Evolutionary conservation across 2,888 invertebrate species (phyloP).

Genomic region (Nephrotoma flavescens): DNA sequence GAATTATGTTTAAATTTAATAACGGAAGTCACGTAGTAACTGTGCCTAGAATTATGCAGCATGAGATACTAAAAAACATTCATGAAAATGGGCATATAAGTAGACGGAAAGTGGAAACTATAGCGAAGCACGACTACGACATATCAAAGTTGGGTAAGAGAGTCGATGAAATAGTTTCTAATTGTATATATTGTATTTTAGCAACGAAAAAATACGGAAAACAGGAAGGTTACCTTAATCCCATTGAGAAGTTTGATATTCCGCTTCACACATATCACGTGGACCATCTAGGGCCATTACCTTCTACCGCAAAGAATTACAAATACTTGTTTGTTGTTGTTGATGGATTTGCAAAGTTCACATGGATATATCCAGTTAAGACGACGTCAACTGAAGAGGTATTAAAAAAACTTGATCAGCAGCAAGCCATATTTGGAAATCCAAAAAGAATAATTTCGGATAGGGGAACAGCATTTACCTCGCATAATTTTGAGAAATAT

Average conservation of each 20-base stretch:
- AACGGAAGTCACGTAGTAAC: neutral
- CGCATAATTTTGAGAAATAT: neutral
- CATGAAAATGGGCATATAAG: neutral
- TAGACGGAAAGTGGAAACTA: neutral
- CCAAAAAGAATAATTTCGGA: neutral
- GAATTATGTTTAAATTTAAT: neutral
- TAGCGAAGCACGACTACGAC: neutral
- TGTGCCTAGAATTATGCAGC: no score
- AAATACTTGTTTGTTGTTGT: neutral
- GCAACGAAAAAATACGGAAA: neutral
- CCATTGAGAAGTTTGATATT: neutral
- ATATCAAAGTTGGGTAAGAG: neutral
- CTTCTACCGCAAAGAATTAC: neutral
- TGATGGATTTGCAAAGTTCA: no score
- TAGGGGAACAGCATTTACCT: neutral
- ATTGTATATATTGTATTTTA: neutral
- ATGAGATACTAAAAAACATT: neutral
- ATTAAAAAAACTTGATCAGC: no score
- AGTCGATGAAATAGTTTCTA: neutral
- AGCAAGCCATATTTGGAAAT: no score
- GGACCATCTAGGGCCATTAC: neutral
- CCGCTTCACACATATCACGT: neutral
- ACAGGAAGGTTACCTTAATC: neutral
- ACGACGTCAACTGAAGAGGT: no score
- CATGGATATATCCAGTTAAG: no score